These are phyloP conservation scores for Rhodinocichla rosea DNA, from an alignment of 2,113 vertebrate genomes.

Conservation along the genomic window DNA sequence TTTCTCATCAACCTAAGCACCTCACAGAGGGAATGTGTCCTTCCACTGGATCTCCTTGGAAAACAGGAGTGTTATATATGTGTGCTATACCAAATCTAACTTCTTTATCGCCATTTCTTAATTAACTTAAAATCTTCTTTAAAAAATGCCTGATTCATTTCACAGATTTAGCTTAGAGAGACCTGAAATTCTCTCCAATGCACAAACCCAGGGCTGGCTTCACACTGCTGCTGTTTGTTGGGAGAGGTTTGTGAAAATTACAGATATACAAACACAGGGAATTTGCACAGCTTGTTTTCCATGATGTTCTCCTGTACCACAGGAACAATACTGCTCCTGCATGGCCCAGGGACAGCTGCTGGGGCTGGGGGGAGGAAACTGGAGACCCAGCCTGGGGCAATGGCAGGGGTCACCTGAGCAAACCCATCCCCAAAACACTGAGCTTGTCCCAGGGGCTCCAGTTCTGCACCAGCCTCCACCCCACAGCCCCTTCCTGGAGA, in stretches of 20 bases:
- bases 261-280: background rate
- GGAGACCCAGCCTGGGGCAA: background rate
- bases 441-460: accelerated
- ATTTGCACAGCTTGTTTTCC: background rate
- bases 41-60: background rate
- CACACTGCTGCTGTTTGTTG: background rate
- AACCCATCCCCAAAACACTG: accelerated
- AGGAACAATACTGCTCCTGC: background rate
- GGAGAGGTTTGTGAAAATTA: background rate
- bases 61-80: background rate
- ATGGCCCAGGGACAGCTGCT: background rate
- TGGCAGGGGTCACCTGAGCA: background rate
- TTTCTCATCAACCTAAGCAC: conserved; percentile 51
- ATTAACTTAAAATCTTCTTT: background rate
- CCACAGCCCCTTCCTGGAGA: background rate
- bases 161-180: background rate
- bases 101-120: background rate
- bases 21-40: background rate
- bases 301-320: background rate
- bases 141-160: background rate
- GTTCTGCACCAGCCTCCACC: background rate
- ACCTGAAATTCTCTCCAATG: accelerated
- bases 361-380: background rate
- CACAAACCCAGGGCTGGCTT: background rate
- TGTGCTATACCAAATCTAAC: background rate